Evolutionary conservation across 2,797 vertebrate species (phyloP), one percentile per base, ranked within the genome.

Genomic region (Cetoscarus ocellatus): DNA sequence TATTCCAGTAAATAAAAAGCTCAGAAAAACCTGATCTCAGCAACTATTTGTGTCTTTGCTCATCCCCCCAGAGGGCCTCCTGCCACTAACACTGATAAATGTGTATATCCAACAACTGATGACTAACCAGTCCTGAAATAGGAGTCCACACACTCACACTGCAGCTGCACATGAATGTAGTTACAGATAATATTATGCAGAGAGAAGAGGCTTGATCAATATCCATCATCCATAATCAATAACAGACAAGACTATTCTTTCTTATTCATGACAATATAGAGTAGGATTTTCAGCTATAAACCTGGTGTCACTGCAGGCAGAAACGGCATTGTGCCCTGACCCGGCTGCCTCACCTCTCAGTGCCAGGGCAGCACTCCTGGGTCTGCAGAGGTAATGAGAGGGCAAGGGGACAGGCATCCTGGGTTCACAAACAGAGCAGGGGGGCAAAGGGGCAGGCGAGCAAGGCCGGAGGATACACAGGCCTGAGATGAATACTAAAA

Each of bases 161-260:
- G n/a, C 44, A 58, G 38, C 62, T 56, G 43, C 55, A 60, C 56
- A 67, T 7, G 36, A 36, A 42, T 52, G 40, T 15, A 39, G 61
- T 45, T 49, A 67, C 5, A 43, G 57, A 51, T 51, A 80, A 75
- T 68, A 44, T 27, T 44, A 63, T 70, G 53, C 80, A 74, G 63
- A 36, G 43, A 54, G 56, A 59, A 77, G 60, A 14, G 53, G 49
- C 72, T 49, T 58, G 18, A 85, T 87, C 77, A 67, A 84, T 90
- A 73, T 49, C 10, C 73, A 87, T 84, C 83, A 86, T 74, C 69
- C 45, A 61, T 74, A 85, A 90, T 93, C 90, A 79, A 91, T 93
- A 82, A 36, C 10, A 62, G 67, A 48, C 44, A 53, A 38, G 11
- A 50, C 60, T 47, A 52, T 6, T 53, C 66, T 71, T 64, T 48